phyloP scores from a whole-genome alignment of 2,888 invertebrate genomes.

The Clunio marinus region DNA sequence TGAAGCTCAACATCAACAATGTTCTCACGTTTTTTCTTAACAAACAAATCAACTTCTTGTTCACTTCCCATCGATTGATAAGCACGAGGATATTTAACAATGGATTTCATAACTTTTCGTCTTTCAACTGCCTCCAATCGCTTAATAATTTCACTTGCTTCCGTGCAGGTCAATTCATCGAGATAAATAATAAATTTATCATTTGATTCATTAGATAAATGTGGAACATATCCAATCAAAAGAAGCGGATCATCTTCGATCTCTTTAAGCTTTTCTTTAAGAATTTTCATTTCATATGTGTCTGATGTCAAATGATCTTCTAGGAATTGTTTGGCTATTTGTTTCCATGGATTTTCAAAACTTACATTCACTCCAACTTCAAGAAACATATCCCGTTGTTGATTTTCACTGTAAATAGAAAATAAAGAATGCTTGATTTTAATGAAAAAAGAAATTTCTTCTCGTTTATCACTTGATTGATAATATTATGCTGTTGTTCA shows the following conservation, averaged over 20 bases:
- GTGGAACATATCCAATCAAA: constrained; percentile 64
- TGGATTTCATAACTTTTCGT: constrained; percentile 54
- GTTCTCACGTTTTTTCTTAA: constrained; percentile 55
- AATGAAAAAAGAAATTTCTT: not conserved
- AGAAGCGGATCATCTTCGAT: constrained; percentile 52
- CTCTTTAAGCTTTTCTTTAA: constrained; percentile 51
- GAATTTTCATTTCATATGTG: constrained; percentile 51
- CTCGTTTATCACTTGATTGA: constrained; percentile 23
- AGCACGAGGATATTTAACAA: constrained; percentile 55
- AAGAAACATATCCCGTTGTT: constrained; percentile 54
- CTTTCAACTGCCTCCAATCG: constrained; percentile 54
- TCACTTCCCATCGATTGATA: constrained; percentile 67
- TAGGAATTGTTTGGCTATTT: constrained; percentile 58
- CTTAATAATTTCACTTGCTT: constrained; percentile 54
- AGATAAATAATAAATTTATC: constrained; percentile 69
- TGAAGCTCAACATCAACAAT: constrained; percentile 65
- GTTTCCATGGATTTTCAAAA: constrained; percentile 70
- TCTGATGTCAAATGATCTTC: constrained; percentile 57
- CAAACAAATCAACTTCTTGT: constrained; percentile 56
- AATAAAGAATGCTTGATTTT: not conserved
- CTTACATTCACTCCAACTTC: constrained; percentile 65
- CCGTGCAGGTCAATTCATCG: constrained; percentile 56
- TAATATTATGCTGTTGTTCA: constrained; percentile 8
- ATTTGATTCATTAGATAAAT: constrained; percentile 58
- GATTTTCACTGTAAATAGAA: constrained; percentile 41